Evolutionary conservation across 35 echinoderm and acorn worm species (phyloP).

Genomic region (Ptychodera flava): DNA sequence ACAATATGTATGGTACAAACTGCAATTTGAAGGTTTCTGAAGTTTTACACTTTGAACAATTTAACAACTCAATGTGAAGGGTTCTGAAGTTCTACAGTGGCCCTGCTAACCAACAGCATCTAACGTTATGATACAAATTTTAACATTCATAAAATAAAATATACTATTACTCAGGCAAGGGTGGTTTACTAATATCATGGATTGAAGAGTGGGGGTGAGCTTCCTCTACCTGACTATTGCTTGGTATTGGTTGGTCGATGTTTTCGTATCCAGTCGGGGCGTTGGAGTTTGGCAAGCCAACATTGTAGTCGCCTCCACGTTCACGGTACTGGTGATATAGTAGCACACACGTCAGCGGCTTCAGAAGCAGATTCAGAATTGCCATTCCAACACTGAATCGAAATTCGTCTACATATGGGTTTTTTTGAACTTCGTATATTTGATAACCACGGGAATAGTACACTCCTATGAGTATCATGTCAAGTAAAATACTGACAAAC

Average conservation of each 20-base stretch:
- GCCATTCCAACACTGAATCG: constrained; percentile 36
- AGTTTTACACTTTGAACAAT: too few relatives aligned
- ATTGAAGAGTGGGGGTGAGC: constrained; percentile 33
- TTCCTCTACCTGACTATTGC: constrained; percentile 79
- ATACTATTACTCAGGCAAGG: neutral
- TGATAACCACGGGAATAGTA: neutral
- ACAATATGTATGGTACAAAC: too few relatives aligned
- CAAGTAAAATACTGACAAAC: neutral
- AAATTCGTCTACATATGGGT: neutral
- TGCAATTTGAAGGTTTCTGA: too few relatives aligned
- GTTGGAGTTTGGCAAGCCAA: constrained; percentile 48
- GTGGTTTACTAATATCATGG: neutral
- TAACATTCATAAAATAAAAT: too few relatives aligned
- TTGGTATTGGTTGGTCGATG: constrained; percentile 86
- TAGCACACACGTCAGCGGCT: constrained; percentile 69
- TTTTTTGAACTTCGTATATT: neutral
- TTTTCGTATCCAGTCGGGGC: constrained; percentile 59
- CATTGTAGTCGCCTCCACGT: constrained; percentile 64
- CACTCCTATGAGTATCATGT: neutral
- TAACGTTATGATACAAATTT: too few relatives aligned
- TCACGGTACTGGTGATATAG: constrained; percentile 48
- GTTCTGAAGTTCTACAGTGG: too few relatives aligned
- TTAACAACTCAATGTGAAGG: too few relatives aligned
- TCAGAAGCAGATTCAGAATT: constrained; percentile 80
- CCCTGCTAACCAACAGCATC: too few relatives aligned